Base-by-base conservation (phyloP, 2,797 vertebrate genomes). In the Alosa sapidissima region DNA sequence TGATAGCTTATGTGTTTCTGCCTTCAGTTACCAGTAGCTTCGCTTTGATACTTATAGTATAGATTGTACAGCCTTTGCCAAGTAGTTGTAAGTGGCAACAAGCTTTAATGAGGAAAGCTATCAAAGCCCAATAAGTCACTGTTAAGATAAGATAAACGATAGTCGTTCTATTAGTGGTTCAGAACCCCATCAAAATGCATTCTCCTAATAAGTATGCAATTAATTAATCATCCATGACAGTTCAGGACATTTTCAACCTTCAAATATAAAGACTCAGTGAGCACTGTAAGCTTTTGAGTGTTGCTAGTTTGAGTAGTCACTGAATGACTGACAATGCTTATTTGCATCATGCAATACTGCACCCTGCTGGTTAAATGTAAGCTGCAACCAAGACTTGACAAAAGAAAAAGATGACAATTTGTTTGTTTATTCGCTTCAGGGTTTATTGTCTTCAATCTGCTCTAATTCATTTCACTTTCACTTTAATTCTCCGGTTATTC, bases 291-390 rank as follows among this genome's bases (percentile, higher is more conserved):
- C n/a, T 6, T 14, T 21, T 62, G n/a, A 62, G 49, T 33, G 24
- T 65, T 13, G 24, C 62, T 65, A 3, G 62, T 65, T 33, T 65
- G 9, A 28, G 24, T 4, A 33, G 62, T 65, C 10, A 5, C 13
- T 36, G 33, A 72, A 10, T 72, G 65, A 41, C 65, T 36, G 65
- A 72, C 65, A 36, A 36, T 36, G 28, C 33, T 36, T 28, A 72
- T 72, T 72, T 72, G 65, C 13, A 41, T 36, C 65, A 72, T 36
- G 65, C 65, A 72, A 72, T 36, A 36, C 65, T 72, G 65, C 65
- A 72, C 65, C 28, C 65, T 72, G 65, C 65, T 72, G 65, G 65
- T 36, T 72, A 72, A 10, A 41, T 72, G 33, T 14, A 41, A 72
- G 33, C 16, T 36, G 36, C 65, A 36, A 65, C 65, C 41, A 65